These are phyloP conservation scores for Drosophila melanosoma DNA, from an alignment of 2,888 invertebrate species.

Conservation along the genomic window DNA sequence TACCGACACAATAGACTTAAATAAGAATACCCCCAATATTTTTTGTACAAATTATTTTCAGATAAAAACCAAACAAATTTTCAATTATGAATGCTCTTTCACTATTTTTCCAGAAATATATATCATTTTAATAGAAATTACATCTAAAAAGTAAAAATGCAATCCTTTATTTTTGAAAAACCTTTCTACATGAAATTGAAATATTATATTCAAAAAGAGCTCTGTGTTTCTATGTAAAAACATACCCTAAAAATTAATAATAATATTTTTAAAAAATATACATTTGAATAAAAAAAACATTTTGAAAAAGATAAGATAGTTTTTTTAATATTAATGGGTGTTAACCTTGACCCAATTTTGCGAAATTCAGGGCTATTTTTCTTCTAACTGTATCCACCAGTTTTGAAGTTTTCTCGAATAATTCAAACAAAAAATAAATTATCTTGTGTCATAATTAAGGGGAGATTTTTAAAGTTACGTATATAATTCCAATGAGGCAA, in stretches of 20 bases:
- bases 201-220: background rate
- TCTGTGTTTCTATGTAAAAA: background rate
- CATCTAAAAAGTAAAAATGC: background rate
- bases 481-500: no score
- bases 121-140: background rate
- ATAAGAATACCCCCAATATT: background rate
- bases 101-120: background rate
- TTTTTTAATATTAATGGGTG: background rate
- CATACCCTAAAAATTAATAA: background rate
- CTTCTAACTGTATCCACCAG: background rate
- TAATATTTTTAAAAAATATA: accelerated
- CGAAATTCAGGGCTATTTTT: background rate
- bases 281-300: background rate
- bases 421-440: background rate
- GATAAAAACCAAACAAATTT: background rate
- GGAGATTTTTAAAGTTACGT: background rate
- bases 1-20: background rate
- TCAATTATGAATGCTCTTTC: background rate
- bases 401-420: background rate
- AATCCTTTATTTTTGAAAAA: background rate
- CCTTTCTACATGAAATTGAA: background rate
- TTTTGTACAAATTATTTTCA: background rate
- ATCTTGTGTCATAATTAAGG: no score
- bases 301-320: background rate
- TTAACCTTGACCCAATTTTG: no score